Evolutionary conservation across 2,888 invertebrate genomes (phyloP).

Genomic region (Ashinkailepas kermadecensis): DNA sequence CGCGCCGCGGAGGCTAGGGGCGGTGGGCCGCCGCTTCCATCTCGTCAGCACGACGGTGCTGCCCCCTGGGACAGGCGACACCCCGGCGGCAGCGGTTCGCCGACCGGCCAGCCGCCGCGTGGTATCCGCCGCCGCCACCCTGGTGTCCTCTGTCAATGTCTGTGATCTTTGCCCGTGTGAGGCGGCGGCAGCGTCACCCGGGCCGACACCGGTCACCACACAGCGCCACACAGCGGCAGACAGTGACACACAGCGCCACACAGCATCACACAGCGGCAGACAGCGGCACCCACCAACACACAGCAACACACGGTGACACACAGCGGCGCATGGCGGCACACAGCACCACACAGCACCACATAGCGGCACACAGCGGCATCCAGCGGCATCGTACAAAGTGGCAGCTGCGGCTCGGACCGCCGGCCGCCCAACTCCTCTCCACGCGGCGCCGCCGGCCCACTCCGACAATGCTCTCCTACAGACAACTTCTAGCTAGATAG

Average conservation of each 20-base stretch:
- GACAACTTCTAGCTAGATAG: background rate
- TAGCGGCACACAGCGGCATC: background rate
- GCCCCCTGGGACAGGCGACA: too few relatives aligned
- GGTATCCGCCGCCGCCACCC: background rate
- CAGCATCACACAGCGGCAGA: too few relatives aligned
- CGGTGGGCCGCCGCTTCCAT: too few relatives aligned
- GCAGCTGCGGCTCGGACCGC: background rate
- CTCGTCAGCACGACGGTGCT: background rate
- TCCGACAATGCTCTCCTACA: background rate
- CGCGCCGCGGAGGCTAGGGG: background rate
- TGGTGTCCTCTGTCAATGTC: background rate
- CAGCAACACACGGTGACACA: too few relatives aligned
- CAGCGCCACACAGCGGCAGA: too few relatives aligned
- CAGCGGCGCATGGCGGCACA: too few relatives aligned
- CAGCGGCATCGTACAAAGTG: background rate
- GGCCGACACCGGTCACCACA: too few relatives aligned
- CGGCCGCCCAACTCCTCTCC: background rate
- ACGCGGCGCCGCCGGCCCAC: background rate
- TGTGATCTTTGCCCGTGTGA: slow-evolving; percentile 3
- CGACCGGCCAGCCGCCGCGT: background rate
- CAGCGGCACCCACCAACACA: too few relatives aligned
- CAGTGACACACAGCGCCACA: too few relatives aligned
- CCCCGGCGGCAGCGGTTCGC: background rate
- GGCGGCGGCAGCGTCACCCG: background rate
- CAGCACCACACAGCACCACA: too few relatives aligned